Evolutionary conservation across 2,797 vertebrate genomes (phyloP).

Genomic region (Anableps anableps): DNA sequence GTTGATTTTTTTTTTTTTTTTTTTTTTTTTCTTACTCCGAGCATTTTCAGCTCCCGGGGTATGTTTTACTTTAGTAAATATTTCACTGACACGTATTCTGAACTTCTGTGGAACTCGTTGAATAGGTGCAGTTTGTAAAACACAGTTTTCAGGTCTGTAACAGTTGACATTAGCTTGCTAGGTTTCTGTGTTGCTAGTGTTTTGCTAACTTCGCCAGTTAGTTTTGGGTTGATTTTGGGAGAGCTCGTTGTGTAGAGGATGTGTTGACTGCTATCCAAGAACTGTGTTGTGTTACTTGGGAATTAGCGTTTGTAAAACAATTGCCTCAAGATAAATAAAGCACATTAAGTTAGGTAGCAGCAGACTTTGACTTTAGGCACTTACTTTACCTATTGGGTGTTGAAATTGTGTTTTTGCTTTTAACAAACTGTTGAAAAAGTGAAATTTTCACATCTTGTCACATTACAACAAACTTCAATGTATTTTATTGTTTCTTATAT

Average conservation of each 20-base stretch:
- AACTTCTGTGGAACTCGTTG: neutral
- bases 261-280: neutral
- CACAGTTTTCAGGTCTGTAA: neutral
- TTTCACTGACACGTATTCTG: accelerated
- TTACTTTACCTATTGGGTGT: neutral
- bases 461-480: neutral
- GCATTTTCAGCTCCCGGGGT: neutral
- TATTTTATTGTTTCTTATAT: neutral
- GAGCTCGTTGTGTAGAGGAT: neutral
- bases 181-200: conserved; percentile 4
- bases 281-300: neutral
- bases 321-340: neutral
- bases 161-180: neutral
- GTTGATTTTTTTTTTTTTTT: too few relatives aligned
- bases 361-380: conserved; percentile 18
- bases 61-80: accelerated
- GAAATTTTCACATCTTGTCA: neutral
- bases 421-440: neutral
- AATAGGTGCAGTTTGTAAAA: accelerated
- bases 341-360: neutral
- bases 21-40: conserved; percentile 54
- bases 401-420: too few relatives aligned
- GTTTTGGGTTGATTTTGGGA: neutral
- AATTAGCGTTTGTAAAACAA: neutral
- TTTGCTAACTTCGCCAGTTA: conserved; percentile 39